Conservation (phyloP, 2,888 invertebrate species). For the Synanthedon formicaeformis region DNA sequence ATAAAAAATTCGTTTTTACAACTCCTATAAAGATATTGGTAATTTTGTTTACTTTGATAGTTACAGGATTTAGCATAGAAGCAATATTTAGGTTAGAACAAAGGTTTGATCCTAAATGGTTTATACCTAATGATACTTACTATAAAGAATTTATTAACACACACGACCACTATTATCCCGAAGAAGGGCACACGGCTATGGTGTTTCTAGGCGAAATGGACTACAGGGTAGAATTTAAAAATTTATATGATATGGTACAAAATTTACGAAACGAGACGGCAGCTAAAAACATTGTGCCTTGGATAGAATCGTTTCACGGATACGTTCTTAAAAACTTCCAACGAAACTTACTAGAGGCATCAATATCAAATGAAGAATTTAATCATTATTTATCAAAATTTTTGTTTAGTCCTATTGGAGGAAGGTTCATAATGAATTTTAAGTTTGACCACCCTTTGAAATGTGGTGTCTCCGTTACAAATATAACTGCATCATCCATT, state of each 20-base stretch:
- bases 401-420: constrained; percentile 76
- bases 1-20: constrained; percentile 75
- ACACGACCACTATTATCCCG: constrained; percentile 74
- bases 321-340: constrained; percentile 72
- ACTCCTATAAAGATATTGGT: constrained; percentile 75
- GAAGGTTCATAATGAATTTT: constrained; percentile 77
- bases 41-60: constrained; percentile 68
- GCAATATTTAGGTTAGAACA: constrained; percentile 77
- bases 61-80: constrained; percentile 73
- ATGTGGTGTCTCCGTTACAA: constrained; percentile 73
- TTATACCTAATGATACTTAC: constrained; percentile 78
- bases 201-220: constrained; percentile 77
- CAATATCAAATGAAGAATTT: constrained; percentile 68
- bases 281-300: constrained; percentile 69
- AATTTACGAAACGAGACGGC: constrained; percentile 63
- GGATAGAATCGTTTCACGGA: constrained; percentile 75
- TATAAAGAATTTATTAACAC: constrained; percentile 71
- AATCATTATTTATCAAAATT: constrained; percentile 75
- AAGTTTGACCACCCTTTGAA: constrained; percentile 70
- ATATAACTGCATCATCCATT: constrained; percentile 72
- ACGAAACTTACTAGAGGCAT: constrained; percentile 44
- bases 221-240: constrained; percentile 72
- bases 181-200: constrained; percentile 72
- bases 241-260: constrained; percentile 67
- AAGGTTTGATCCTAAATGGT: constrained; percentile 84